These are phyloP conservation scores for Plectrocnemia conspersa DNA, from an alignment of 1,140 invertebrate species.

Conservation along the genomic window DNA sequence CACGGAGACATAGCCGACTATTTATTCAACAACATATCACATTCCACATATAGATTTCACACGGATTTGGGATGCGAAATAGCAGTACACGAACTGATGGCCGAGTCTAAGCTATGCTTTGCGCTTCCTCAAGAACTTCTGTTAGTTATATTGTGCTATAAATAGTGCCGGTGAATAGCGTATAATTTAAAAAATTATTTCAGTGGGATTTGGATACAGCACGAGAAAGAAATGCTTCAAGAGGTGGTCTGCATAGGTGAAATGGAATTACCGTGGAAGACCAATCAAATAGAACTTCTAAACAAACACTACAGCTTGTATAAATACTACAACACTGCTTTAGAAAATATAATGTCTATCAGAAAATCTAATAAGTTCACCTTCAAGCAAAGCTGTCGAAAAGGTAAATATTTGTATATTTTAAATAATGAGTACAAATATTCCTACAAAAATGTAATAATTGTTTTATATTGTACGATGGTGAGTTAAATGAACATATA, in stretches of 20 bases:
- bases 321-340: slow-evolving; percentile 80
- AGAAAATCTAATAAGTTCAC: slow-evolving; percentile 30
- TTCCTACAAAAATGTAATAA: not conserved
- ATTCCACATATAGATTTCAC: slow-evolving; percentile 86
- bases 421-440: not conserved
- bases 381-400: slow-evolving; percentile 53
- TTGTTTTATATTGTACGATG: no score
- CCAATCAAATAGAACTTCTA: slow-evolving; percentile 72
- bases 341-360: slow-evolving; percentile 60
- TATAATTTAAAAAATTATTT: slow-evolving; percentile 34
- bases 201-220: slow-evolving; percentile 84
- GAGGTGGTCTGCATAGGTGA: slow-evolving; percentile 86
- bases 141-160: slow-evolving; percentile 57
- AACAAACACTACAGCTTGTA: slow-evolving; percentile 79
- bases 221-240: slow-evolving; percentile 85
- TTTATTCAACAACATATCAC: slow-evolving; percentile 70
- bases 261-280: slow-evolving; percentile 77
- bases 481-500: no score
- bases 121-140: slow-evolving; percentile 82
- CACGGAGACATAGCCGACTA: slow-evolving; percentile 53
- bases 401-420: slow-evolving; percentile 39
- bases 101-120: slow-evolving; percentile 83
- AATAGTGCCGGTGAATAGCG: not conserved
- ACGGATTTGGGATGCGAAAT: slow-evolving; percentile 86
- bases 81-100: slow-evolving; percentile 89